Evolutionary conservation across 2,888 invertebrate species (phyloP), one percentile per base, ranked within the genome.

Genomic region (Platycheirus rosarum): DNA sequence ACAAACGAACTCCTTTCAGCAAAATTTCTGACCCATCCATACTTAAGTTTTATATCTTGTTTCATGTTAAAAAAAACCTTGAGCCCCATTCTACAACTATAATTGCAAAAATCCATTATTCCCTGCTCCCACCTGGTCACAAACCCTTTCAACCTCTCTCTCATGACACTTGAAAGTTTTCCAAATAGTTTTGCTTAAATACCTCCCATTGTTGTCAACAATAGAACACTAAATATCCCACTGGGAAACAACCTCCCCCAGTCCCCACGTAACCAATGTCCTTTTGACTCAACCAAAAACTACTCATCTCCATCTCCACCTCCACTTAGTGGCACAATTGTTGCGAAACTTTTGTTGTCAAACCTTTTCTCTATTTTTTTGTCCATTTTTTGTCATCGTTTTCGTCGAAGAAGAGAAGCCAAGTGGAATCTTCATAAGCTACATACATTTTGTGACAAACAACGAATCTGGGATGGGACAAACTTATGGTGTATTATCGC

Each of bases 221-320:
- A 63, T 49, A 37, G 55, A 49, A 55, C 40, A 48, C 65, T 69
- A 70, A 76, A 70, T 57, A 76, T 69, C 37, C 55, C 69, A 42
- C 62, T 42, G 63, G 29, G 55, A 37, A 48, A 53, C 26, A 2
- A 46, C 62, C 53, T 51, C 49, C 26, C 40, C 57, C 69, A 42
- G 18, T 49, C 23, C 18, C 53, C 13, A 11, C 42, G 26, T 16
- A 4, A 32, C 8, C 6, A 32, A 16, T 32, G 51, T 51, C 63
- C 63, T 37, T 35, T 53, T n/a, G 51, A 29, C 51, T 44, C 63
- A 37, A 16, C n/a, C 23, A 55, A 48, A 2, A 4, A 23, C 23
- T 23, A 23, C 9, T 32, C 26, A 48, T 49, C 23, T 48, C 29
- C 60, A 48, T 8, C 44, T 48, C 29, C 60, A 48, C 11, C 44